Conservation (phyloP, 2,113 vertebrate genomes). For the Sinosuthora webbiana region DNA sequence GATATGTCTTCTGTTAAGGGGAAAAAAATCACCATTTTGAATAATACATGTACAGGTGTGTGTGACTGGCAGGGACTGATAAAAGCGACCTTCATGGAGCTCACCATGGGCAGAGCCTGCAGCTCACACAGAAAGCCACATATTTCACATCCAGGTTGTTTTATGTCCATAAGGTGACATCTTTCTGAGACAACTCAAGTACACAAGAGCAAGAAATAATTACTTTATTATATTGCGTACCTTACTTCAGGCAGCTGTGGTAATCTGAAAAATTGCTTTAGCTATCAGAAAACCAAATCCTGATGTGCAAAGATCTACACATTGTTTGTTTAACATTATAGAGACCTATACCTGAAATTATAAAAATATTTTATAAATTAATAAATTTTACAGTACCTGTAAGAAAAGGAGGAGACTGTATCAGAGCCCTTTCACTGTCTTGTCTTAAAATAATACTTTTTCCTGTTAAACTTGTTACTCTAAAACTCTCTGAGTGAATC, state of each 20-base stretch:
- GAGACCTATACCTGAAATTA: background rate
- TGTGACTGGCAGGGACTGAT: background rate
- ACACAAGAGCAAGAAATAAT: background rate
- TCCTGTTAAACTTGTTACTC: background rate
- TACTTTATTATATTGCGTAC: background rate
- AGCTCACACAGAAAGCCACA: rapidly evolving
- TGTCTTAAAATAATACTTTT: background rate
- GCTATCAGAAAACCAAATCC: background rate
- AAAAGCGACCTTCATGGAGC: background rate
- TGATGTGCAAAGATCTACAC: background rate
- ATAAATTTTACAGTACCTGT: background rate
- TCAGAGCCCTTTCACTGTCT: background rate
- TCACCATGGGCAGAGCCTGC: background rate
- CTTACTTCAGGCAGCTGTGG: background rate
- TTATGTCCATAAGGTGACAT: rapidly evolving
- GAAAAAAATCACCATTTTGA: background rate
- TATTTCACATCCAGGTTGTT: background rate
- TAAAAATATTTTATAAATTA: background rate
- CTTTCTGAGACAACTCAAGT: background rate
- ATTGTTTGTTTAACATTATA: background rate
- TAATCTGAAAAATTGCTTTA: background rate
- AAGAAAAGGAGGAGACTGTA: background rate
- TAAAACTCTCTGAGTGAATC: background rate
- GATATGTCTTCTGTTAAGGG: background rate
- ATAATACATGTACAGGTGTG: background rate